Conservation (phyloP, 1,140 invertebrate genomes). For the Phymorhynchus buccinoides region DNA sequence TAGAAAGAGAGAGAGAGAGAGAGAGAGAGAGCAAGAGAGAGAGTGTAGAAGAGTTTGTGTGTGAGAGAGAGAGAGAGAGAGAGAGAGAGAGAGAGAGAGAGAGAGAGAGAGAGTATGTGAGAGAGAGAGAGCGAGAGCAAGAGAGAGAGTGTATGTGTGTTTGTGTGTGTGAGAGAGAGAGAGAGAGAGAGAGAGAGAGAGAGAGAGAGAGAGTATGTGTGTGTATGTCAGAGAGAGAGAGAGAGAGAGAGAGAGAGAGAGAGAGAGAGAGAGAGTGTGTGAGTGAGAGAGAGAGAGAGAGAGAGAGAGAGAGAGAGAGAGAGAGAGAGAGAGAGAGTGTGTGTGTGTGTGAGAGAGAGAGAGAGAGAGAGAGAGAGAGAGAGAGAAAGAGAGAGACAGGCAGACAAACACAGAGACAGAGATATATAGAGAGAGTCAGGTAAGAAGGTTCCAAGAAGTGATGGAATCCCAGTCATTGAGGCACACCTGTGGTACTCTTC, state of each 20-base stretch:
- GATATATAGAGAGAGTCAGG: too few relatives aligned
- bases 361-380: slow-evolving; percentile 13
- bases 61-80: background rate
- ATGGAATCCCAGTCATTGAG: too few relatives aligned
- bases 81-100: background rate
- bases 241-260: background rate
- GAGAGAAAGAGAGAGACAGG: background rate
- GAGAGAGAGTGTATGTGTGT: background rate
- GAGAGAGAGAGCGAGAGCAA: background rate
- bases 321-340: background rate
- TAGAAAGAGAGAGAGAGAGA: background rate
- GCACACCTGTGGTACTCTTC: too few relatives aligned
- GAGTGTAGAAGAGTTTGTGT: too few relatives aligned
- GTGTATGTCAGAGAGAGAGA: background rate
- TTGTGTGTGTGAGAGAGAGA: background rate
- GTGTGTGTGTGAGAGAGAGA: background rate
- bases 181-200: background rate
- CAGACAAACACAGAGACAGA: background rate
- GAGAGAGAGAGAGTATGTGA: background rate
- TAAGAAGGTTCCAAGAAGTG: too few relatives aligned
- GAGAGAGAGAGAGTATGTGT: background rate
- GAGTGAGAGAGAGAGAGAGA: too few relatives aligned
- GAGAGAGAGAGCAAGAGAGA: too few relatives aligned
- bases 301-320: background rate
- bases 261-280: too few relatives aligned